Base-by-base conservation (phyloP, 2,113 vertebrate species). In the Proterorhinus semilunaris region DNA sequence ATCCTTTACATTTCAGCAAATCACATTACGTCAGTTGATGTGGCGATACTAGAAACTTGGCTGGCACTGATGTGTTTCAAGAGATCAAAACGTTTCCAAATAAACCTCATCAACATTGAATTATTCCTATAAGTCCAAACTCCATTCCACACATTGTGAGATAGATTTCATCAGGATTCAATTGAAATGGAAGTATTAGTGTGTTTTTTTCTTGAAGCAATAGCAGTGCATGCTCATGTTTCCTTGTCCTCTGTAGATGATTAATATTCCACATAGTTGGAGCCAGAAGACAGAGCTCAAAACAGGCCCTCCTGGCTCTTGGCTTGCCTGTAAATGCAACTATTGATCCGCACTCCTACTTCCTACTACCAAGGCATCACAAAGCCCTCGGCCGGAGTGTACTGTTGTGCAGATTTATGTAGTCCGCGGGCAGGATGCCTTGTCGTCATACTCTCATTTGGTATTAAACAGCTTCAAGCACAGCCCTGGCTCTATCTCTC, bases 381-480 rank as follows among this genome's bases (percentile, higher is more conserved):
- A 16, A 50, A 16, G 68, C 59, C 63, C 51, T 50, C 66, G 54
- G 64, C 42, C 54, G 79, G 62, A 46, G 43, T 54, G 7, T 36
- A n/a, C 64, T 48, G 17, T 54, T 59, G 66, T 62, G 21, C 17
- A 71, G 77, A 85, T 84, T 77, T 78, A 80, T 85, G 81, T 79
- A 72, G 64, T 65, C 69, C 57, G 36, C 61, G 61, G 27, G 4
- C 71, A 47, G 71, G 65, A 75, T 75, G 72, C 73, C 69, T 73
- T 74, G 78, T 76, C 85, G 80, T 59, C 69, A 36, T 36, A 43
- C 65, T 58, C 68, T 78, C 71, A 80, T 87, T 86, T 76, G 76
- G 71, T 83, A 83, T 84, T 80, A 86, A 81, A 78, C 72, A 78
- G 76, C 69, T 43, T 59, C 57, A 50, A 71, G 70, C 71, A 54